Evolutionary conservation across 2,797 vertebrate genomes (phyloP), one percentile per base, ranked within the genome.

Genomic region (Tenualosa ilisha): DNA sequence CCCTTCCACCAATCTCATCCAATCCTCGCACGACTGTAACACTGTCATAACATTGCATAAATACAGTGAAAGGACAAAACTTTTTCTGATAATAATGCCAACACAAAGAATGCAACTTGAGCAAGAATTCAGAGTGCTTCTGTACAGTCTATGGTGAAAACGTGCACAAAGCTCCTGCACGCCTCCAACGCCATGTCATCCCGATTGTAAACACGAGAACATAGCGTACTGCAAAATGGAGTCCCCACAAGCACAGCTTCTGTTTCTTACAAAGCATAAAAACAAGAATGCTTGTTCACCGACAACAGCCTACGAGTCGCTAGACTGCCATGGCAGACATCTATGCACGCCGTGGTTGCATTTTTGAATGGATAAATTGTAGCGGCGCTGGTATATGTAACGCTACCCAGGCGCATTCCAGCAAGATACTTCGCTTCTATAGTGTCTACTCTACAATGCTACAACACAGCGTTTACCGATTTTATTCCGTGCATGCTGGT

Each of bases 1-100:
- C 97, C 96, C 95, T 93, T 94, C 92, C 91, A 96, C 96, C 93
- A 94, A 91, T 92, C 93, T 88, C 94, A 94, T 92, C 97, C 97
- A 97, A 96, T 96, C 93, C 89, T 92, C 86, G 93, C 87, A 86
- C 92, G 84, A 90, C 91, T 87, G 87, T 92, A 92, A 93, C 94
- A 96, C 96, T 94, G 92, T 94, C 94, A 94, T 92, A 94, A 94
- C 95, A 90, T 53, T 86, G 87, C 83, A 95, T 91, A 88, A 92
- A 94, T 92, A 94, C 92, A 91, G 86, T 59, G 65, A 56, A 49
- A 85, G 91, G 90, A 91, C 90, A 89, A 90, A 91, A 94, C 88
- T 84, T 40, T 89, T 86, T 88, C 79, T 20, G 68, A 56, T 82
- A 79, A 20, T 68, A 84, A 85, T 85, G 86, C 65, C 63, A 87